Base-by-base conservation (phyloP, 2,113 vertebrate species). In the Sminthopsis crassicaudata region DNA sequence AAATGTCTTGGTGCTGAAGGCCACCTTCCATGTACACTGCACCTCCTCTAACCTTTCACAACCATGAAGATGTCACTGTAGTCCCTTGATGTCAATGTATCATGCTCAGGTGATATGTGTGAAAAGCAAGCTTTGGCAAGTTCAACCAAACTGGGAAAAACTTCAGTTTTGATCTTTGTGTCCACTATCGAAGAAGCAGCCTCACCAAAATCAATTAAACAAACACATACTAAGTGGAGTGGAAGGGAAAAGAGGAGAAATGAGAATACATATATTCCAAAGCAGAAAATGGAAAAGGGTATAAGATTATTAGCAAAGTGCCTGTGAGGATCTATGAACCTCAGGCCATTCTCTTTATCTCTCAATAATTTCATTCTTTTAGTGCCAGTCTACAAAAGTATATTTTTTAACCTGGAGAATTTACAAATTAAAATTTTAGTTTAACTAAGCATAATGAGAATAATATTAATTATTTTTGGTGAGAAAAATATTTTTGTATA, bases 381-480 rank as follows among this genome's bases (percentile, higher is more conserved):
- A 36, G 36, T n/a, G 36, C 36, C 36, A 76, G 36, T 76, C 67
- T 42, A 42, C 16, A 42, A 42, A 76, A 42, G 36, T 76, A 42
- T 76, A 42, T 76, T 76, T 76, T 67, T 76, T 76, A 92, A 96
- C 95, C 96, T 97, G 96, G 96, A 97, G 95, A 97, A 92, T 95
- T 84, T 94, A 95, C 91, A 97, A n/a, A 95, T 91, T 60, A 96
- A 30, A 94, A 76, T 97, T 97, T 97, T 92, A 91, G 96, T 98
- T 98, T 97, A 98, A 98, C 95, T 97, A 97, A 97, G 96, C 95
- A 92, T 94, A 95, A 96, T 94, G 97, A 8, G 97, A 96, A 98
- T 98, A 97, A 98, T 98, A 98, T 94, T 97, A 92, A 96, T 98
- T 98, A 98, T 98, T 99, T 99, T 98, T 98, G 97, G 97, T 57